phyloP scores from a whole-genome alignment of 2,888 invertebrate genomes.

The Rosalia funebris region DNA sequence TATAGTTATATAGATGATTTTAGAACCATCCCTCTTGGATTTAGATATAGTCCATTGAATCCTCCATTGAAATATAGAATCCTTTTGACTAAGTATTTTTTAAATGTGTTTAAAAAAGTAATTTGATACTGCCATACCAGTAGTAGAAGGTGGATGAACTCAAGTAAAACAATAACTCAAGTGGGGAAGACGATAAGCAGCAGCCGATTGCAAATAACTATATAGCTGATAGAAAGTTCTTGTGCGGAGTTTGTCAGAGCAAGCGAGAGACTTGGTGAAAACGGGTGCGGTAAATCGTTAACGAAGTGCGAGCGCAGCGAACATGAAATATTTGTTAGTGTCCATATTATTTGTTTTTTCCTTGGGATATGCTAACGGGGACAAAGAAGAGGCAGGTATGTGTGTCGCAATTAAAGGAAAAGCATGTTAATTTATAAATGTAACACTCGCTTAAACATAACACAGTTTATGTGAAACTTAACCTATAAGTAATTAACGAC shows the following conservation, averaged over 20 bases:
- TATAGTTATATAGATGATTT: no score
- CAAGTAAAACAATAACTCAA: conserved; percentile 49
- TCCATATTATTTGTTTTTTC: conserved; percentile 42
- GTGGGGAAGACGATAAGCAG: conserved; percentile 48
- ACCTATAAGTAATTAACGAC: no score
- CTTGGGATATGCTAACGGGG: conserved; percentile 25
- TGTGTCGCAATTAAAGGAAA: not conserved
- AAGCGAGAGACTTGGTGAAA: conserved; percentile 10
- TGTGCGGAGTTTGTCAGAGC: conserved; percentile 46
- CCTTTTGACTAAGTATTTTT: no score
- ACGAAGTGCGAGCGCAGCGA: conserved; percentile 50
- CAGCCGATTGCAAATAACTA: conserved; percentile 45
- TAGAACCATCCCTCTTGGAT: no score
- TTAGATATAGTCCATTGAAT: no score
- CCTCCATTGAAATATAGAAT: no score
- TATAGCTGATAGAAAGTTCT: conserved; percentile 57
- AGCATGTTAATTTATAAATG: not conserved
- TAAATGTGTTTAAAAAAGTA: no score
- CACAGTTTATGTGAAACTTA: no score
- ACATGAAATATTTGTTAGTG: conserved; percentile 52
- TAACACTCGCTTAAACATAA: not conserved
- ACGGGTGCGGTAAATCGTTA: conserved; percentile 9
- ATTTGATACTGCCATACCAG: no score
- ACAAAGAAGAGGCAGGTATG: conserved; percentile 11
- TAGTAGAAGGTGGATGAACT: conserved; percentile 51